Conservation (phyloP, 2,797 vertebrate species). For the Enteromius anoplus region DNA sequence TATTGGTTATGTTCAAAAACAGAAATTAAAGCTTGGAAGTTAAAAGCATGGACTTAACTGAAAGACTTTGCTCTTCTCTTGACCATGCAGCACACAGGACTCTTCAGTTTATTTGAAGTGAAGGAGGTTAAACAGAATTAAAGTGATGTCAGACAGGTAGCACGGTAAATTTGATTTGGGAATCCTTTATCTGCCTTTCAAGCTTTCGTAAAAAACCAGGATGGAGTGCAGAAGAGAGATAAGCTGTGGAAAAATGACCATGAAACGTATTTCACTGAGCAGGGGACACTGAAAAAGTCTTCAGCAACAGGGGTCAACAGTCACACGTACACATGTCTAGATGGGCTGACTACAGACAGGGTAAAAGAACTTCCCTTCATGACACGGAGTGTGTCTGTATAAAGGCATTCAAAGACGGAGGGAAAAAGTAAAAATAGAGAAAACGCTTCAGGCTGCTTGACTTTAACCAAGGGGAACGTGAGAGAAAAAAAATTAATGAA, state of each 20-base stretch:
- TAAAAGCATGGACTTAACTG: background rate
- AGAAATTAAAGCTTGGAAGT: background rate
- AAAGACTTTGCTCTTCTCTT: background rate
- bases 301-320: conserved; percentile 11
- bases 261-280: conserved; percentile 7
- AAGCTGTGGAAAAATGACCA: conserved; percentile 17
- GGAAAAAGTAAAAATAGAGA: conserved; percentile 28
- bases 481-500: background rate
- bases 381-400: background rate
- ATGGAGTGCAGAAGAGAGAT: conserved; percentile 21
- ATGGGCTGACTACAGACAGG: conserved; percentile 2
- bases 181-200: conserved; percentile 38
- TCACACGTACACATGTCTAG: background rate
- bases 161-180: conserved; percentile 20
- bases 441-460: conserved; percentile 34
- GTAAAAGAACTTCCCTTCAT: background rate
- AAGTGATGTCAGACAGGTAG: conserved; percentile 21
- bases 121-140: conserved; percentile 33
- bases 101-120: background rate
- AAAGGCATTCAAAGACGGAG: conserved; percentile 3
- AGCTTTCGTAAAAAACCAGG: background rate
- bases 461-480: conserved; percentile 25
- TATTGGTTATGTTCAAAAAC: background rate
- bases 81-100: background rate
- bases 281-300: conserved; percentile 4